phyloP scores from a whole-genome alignment of 2,888 invertebrate species.

The Lamellibrachia satsuma region DNA sequence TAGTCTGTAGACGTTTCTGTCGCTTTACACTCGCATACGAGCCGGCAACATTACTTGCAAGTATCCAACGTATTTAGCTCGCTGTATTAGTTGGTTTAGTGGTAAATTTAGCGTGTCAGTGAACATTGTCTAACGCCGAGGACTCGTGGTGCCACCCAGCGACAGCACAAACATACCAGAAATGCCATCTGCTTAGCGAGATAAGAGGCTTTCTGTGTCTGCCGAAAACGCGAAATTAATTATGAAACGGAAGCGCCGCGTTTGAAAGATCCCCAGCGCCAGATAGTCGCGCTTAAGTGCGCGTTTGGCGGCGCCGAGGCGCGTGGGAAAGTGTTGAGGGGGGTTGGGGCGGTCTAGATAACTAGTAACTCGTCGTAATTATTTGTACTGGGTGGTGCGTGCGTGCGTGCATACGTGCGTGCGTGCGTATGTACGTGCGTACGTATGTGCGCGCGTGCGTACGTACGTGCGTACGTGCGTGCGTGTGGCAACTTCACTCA shows the following conservation, averaged over 20 bases:
- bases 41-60: background rate
- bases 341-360: background rate
- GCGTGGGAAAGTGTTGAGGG: background rate
- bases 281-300: background rate
- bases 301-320: background rate
- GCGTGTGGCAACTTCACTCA: background rate
- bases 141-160: slow-evolving; percentile 5
- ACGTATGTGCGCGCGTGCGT: background rate
- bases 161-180: slow-evolving; percentile 10
- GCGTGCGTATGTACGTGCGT: background rate
- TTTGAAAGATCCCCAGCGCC: slow-evolving; percentile 4
- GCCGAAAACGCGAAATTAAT: slow-evolving; percentile 5
- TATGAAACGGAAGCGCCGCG: background rate
- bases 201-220: slow-evolving; percentile 17
- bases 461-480: background rate
- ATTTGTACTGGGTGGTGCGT: background rate
- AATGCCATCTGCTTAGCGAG: slow-evolving; percentile 17
- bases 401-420: background rate
- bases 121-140: slow-evolving; percentile 12
- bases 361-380: no score
- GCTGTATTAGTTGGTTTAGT: background rate
- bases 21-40: background rate
- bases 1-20: no score
- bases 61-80: background rate
- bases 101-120: background rate